phyloP scores from a whole-genome alignment of 2,888 invertebrate species.

The Drosophila anomalipes region DNA sequence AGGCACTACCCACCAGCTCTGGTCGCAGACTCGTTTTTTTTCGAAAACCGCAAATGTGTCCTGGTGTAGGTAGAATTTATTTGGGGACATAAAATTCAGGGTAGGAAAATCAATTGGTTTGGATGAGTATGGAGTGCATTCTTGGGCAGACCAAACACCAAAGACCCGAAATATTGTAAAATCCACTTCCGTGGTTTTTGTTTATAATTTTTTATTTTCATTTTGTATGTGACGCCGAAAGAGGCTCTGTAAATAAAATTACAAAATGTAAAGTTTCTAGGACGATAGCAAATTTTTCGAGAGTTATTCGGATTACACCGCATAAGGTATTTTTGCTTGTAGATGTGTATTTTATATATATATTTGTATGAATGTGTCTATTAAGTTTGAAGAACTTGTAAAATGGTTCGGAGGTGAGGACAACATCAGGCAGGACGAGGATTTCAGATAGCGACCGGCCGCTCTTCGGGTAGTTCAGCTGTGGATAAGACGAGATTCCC shows the following conservation, averaged over 20 bases:
- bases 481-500: no score
- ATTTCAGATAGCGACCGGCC: no score
- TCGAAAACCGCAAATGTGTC: neutral
- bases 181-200: no score
- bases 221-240: no score
- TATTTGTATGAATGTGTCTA: neutral
- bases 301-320: neutral
- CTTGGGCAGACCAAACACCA: no score
- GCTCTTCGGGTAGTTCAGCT: no score
- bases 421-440: neutral
- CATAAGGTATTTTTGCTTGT: neutral
- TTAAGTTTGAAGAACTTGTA: neutral
- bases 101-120: no score
- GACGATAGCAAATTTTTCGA: neutral
- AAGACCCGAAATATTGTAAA: neutral
- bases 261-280: neutral
- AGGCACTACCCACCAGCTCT: neutral
- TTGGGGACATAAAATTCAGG: neutral
- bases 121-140: neutral
- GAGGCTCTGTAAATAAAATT: neutral
- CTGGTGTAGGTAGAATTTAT: neutral
- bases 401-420: neutral
- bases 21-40: neutral
- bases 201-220: no score
- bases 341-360: neutral